Percentiles rank a stretch among this genome's conserved stretches.
phyloP scores from a whole-genome alignment of 2,797 vertebrate species.

The Loris lydekkerianus region DNA sequence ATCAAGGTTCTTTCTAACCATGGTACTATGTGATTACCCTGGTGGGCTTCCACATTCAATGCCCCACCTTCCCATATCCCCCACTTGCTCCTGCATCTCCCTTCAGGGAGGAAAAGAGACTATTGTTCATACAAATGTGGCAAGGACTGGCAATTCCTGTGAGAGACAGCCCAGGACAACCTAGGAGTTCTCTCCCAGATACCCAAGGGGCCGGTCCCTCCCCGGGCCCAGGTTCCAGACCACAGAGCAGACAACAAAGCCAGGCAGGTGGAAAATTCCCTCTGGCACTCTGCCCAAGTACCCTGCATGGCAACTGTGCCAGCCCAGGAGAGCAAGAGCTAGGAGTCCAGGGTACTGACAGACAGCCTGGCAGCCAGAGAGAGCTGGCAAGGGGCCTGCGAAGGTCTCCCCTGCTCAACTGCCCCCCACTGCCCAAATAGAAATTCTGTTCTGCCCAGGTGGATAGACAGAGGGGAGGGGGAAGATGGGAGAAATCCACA shows the following conservation, averaged over 20 bases:
- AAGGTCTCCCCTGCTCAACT: neutral
- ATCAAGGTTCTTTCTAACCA: neutral
- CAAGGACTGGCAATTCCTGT: neutral
- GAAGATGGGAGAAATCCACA: accelerated
- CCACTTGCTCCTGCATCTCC: neutral
- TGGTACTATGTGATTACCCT: neutral
- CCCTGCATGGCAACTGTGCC: slow-evolving; percentile 38
- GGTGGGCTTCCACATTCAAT: neutral
- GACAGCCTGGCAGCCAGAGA: neutral
- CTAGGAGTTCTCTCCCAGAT: neutral
- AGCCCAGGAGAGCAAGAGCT: neutral
- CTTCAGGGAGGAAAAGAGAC: neutral
- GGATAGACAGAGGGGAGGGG: neutral
- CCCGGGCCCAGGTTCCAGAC: slow-evolving; percentile 12
- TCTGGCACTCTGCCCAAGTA: slow-evolving; percentile 67
- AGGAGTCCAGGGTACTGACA: neutral
- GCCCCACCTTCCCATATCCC: no score
- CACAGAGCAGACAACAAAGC: slow-evolving; percentile 55
- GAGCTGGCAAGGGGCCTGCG: neutral
- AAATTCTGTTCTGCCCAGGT: neutral
- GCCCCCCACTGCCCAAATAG: neutral
- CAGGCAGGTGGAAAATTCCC: slow-evolving; percentile 81
- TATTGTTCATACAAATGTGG: neutral
- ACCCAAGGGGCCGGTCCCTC: neutral
- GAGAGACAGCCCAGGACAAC: neutral